A percentile compares a stretch with the other conserved stretches of the same genome.
Conservation (phyloP, 2,888 invertebrate species). For the Sialis fuliginosa region DNA sequence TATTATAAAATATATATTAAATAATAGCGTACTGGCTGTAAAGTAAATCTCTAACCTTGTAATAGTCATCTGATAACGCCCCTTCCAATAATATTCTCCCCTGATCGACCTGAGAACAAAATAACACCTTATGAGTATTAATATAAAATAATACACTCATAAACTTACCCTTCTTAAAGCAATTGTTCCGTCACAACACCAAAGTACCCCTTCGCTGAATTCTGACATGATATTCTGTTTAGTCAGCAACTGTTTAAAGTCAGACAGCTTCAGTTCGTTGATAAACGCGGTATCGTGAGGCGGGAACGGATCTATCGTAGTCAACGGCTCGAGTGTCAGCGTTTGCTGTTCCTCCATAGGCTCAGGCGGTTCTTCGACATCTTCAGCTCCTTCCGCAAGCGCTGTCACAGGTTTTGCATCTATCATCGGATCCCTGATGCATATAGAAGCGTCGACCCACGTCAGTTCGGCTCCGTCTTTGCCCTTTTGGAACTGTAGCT, state of each 20-base stretch:
- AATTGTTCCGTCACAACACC: slow-evolving; percentile 82
- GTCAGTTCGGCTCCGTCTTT: slow-evolving; percentile 86
- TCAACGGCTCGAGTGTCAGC: slow-evolving; percentile 49
- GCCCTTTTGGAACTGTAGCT: slow-evolving; percentile 66
- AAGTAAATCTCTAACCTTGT: slow-evolving; percentile 74
- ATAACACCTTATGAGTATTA: slow-evolving; percentile 4
- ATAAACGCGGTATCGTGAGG: slow-evolving; percentile 76
- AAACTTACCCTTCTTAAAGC: slow-evolving; percentile 63
- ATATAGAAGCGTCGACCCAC: slow-evolving; percentile 76
- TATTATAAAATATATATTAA: slow-evolving; percentile 24
- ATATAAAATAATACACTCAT: slow-evolving; percentile 2
- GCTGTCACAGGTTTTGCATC: slow-evolving; percentile 29
- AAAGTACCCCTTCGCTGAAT: slow-evolving; percentile 78
- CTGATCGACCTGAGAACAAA: slow-evolving; percentile 59
- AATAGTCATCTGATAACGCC: slow-evolving; percentile 86
- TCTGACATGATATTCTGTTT: slow-evolving; percentile 67
- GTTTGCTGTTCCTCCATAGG: slow-evolving; percentile 35
- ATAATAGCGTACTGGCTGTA: slow-evolving; percentile 96
- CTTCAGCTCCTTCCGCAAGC: slow-evolving; percentile 22
- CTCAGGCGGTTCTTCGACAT: slow-evolving; percentile 8
- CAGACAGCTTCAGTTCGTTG: slow-evolving; percentile 82
- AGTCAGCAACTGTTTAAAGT: slow-evolving; percentile 66
- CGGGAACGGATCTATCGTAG: slow-evolving; percentile 29
- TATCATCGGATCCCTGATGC: slow-evolving; percentile 39
- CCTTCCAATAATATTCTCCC: slow-evolving; percentile 90